phyloP scores from a whole-genome alignment of 2,888 invertebrate species.

The Periphyllus acericola region DNA sequence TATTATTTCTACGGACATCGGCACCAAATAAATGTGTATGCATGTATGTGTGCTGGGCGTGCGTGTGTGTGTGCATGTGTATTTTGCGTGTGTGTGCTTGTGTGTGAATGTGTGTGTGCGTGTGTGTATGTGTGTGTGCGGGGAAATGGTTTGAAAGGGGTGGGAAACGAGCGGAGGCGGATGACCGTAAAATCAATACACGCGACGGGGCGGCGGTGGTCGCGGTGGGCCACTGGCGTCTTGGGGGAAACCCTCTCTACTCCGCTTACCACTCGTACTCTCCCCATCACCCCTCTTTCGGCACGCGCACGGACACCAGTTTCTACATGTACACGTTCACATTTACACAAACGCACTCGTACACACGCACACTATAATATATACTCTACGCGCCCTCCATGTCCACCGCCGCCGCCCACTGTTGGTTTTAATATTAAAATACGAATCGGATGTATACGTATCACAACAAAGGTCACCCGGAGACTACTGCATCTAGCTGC shows the following conservation, averaged over 20 bases:
- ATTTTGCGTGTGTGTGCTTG: not conserved
- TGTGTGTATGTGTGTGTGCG: not conserved
- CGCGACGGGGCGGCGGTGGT: constrained; percentile 24
- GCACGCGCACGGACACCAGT: not conserved
- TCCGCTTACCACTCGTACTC: not conserved
- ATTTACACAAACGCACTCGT: not conserved
- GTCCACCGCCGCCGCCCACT: not conserved
- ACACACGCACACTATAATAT: not conserved
- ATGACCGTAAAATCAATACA: constrained; percentile 60
- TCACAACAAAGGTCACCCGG: constrained; percentile 5
- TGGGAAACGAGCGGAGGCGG: constrained; percentile 24
- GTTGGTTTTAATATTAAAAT: constrained; percentile 45
- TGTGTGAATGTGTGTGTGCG: not conserved
- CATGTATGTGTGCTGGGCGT: too few species aligned
- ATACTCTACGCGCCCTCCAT: not conserved
- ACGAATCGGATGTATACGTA: not conserved
- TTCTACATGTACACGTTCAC: too few species aligned
- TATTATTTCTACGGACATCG: constrained; percentile 43
- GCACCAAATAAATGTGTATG: not conserved
- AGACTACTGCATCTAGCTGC: too few species aligned
- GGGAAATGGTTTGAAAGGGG: not conserved
- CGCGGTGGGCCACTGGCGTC: constrained; percentile 38
- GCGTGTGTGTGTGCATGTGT: not conserved
- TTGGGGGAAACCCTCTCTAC: constrained; percentile 16
- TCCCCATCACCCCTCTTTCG: not conserved